These are phyloP conservation scores for Aplocera efformata DNA, from an alignment of 2,888 invertebrate species.

Conservation along the genomic window DNA sequence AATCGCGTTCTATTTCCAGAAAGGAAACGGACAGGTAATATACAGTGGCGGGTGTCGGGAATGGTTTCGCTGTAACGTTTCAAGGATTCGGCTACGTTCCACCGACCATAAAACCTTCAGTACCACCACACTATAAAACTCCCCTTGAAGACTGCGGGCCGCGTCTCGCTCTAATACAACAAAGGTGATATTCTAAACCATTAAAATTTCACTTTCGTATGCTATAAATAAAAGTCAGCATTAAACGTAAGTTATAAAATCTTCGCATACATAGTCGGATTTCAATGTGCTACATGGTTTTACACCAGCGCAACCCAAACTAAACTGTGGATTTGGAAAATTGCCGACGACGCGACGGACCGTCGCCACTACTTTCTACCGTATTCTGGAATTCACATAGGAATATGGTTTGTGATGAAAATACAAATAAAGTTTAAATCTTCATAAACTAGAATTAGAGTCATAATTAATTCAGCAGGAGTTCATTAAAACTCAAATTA, in stretches of 20 bases:
- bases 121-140: constrained; percentile 62
- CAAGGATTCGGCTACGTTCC: constrained; percentile 48
- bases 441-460: constrained; percentile 7
- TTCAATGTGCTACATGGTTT: constrained; percentile 28
- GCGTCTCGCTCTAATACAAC: constrained; percentile 31
- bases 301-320: constrained; percentile 37
- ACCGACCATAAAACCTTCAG: constrained; percentile 63
- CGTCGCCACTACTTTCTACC: constrained; percentile 24
- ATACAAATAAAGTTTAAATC: constrained; percentile 15
- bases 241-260: constrained; percentile 23
- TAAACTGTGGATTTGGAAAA: constrained; percentile 39
- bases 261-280: constrained; percentile 29
- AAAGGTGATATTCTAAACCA: constrained; percentile 34
- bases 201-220: constrained; percentile 18
- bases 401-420: constrained; percentile 16
- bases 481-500: constrained; percentile 30
- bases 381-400: constrained; percentile 25
- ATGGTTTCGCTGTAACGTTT: constrained; percentile 51
- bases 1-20: constrained; percentile 35
- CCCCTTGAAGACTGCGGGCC: constrained; percentile 47
- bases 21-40: constrained; percentile 40
- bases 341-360: constrained; percentile 7
- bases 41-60: constrained; percentile 42
- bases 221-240: no score
- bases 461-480: constrained; percentile 18